Evolutionary conservation across 2,797 vertebrate genomes (phyloP).

Genomic region (Pristis pectinata): DNA sequence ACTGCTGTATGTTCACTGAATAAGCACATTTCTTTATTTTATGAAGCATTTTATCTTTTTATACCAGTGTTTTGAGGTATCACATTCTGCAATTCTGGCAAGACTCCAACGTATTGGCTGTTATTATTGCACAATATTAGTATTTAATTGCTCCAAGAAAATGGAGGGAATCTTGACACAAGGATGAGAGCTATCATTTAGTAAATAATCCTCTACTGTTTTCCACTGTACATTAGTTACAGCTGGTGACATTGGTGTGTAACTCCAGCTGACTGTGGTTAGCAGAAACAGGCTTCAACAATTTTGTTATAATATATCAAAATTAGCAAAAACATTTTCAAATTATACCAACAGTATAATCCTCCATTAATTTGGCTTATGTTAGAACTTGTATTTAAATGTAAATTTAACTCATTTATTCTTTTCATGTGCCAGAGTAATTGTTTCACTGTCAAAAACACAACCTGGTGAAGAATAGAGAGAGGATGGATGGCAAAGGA

Average conservation of each 20-base stretch:
- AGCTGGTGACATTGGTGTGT: neutral
- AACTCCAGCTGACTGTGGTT: neutral
- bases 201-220: neutral
- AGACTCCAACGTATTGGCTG: neutral
- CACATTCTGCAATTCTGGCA: neutral
- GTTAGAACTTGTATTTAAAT: neutral
- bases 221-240: neutral
- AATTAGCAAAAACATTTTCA: neutral
- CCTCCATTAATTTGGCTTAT: neutral
- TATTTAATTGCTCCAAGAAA: neutral
- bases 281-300: neutral
- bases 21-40: neutral
- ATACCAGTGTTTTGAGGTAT: neutral
- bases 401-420: neutral
- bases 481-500: neutral
- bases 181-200: neutral
- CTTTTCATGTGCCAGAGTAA: neutral
- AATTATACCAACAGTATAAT: neutral
- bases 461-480: neutral
- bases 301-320: neutral
- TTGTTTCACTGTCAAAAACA: neutral
- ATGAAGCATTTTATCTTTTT: neutral
- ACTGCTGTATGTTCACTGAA: neutral
- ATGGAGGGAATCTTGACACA: neutral
- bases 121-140: neutral